These are phyloP conservation scores for Perognathus longimembris DNA, from an alignment of 2,113 vertebrate species.

Conservation along the genomic window DNA sequence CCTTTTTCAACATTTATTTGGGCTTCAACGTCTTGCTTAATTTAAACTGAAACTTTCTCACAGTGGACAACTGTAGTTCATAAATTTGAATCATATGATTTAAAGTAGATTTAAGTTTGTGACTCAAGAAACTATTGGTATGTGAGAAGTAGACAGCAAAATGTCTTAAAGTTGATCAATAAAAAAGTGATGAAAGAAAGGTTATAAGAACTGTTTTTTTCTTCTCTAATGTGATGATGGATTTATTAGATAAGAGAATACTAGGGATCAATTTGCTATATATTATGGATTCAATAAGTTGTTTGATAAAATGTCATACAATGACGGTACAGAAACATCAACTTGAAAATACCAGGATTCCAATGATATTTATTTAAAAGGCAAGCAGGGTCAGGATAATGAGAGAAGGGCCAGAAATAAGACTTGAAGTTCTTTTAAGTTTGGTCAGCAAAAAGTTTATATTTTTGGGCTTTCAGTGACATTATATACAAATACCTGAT, in stretches of 20 bases:
- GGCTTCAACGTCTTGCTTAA: background rate
- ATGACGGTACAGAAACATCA: conserved; percentile 8
- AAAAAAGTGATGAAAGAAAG: conserved; percentile 53
- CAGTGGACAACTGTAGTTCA: background rate
- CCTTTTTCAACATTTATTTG: background rate
- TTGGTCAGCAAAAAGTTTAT: background rate
- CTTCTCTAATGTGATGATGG: conserved; percentile 33
- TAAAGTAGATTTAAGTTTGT: conserved; percentile 52
- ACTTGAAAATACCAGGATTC: conserved; percentile 52
- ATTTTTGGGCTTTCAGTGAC: background rate
- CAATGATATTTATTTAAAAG: conserved; percentile 54
- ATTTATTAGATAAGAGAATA: conserved; percentile 63
- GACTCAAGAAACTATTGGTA: conserved; percentile 29
- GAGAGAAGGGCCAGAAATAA: background rate
- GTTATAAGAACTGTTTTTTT: conserved; percentile 37
- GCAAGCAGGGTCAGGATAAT: background rate
- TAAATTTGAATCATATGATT: background rate
- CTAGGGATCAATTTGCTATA: conserved; percentile 12
- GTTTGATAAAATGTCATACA: conserved; percentile 56
- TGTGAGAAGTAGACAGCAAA: conserved; percentile 27
- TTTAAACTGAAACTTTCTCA: background rate
- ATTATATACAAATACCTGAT: background rate
- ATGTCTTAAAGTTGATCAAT: conserved; percentile 24
- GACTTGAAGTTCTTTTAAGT: background rate
- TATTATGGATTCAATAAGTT: conserved; percentile 52